These are phyloP conservation scores for Whitmania pigra DNA, from an alignment of 1,140 invertebrate species.

Conservation along the genomic window DNA sequence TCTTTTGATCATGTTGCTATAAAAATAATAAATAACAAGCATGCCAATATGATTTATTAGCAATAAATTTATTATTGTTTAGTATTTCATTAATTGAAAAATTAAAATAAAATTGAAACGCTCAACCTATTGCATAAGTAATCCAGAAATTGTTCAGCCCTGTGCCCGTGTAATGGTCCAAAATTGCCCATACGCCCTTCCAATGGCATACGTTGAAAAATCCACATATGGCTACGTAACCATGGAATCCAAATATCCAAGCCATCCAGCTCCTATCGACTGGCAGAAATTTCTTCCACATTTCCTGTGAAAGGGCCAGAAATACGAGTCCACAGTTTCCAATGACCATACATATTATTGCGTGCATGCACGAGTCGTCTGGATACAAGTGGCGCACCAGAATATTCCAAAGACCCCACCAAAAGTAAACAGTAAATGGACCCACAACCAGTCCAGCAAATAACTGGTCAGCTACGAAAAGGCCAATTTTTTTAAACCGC, in stretches of 20 bases:
- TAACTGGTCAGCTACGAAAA: conserved; percentile 13
- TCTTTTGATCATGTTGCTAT: background rate
- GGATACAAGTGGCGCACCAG: background rate
- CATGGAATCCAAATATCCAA: conserved; percentile 12
- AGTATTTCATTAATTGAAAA: background rate
- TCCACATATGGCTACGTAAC: background rate
- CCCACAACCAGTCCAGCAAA: conserved; percentile 12
- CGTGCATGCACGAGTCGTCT: background rate
- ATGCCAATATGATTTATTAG: background rate
- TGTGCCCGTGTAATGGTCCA: conserved; percentile 14
- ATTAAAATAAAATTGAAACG: background rate
- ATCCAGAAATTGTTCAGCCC: conserved; percentile 4
- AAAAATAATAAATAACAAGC: background rate
- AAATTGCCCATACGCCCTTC: conserved; percentile 8
- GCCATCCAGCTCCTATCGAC: background rate
- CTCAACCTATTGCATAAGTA: background rate
- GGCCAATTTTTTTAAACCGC: background rate
- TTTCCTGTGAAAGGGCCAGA: background rate
- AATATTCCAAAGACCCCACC: conserved; percentile 13
- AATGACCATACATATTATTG: background rate
- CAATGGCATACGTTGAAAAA: conserved; percentile 16
- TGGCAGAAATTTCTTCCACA: conserved; percentile 11
- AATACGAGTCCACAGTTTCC: conserved; percentile 12
- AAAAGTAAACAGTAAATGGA: conserved; percentile 6
- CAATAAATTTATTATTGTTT: background rate